Evolutionary conservation across 2,113 vertebrate species (phyloP).

Genomic region (Haliaeetus leucogaster): DNA sequence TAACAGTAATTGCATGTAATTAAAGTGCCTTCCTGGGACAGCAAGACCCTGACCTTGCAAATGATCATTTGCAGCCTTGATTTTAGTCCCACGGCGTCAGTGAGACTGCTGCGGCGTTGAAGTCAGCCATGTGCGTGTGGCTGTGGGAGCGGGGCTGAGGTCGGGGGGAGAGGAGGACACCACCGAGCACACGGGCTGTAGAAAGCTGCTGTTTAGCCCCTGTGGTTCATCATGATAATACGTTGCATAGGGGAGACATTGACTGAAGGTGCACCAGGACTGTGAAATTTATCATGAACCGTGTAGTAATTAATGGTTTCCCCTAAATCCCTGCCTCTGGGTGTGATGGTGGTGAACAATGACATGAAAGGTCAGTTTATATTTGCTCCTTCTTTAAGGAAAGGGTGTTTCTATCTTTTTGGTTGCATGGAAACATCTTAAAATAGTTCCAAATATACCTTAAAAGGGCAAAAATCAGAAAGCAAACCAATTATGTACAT

Average conservation of each 20-base stretch:
- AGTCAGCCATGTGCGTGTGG: accelerated
- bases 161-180: neutral
- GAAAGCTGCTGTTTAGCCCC: neutral
- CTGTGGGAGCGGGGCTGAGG: neutral
- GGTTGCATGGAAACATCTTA: neutral
- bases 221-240: neutral
- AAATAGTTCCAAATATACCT: neutral
- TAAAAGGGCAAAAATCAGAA: neutral
- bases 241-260: neutral
- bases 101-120: neutral
- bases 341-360: neutral
- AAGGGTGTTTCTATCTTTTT: neutral
- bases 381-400: neutral
- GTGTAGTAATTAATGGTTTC: neutral
- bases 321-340: neutral
- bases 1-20: neutral
- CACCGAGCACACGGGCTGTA: neutral
- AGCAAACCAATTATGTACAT: neutral
- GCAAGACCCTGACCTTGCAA: neutral
- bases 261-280: neutral
- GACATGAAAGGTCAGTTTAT: neutral
- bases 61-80: neutral
- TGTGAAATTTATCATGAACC: neutral
- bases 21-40: neutral
- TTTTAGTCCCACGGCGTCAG: neutral